Conservation (phyloP, 2,113 vertebrate species). For the Cinclus mexicanus region DNA sequence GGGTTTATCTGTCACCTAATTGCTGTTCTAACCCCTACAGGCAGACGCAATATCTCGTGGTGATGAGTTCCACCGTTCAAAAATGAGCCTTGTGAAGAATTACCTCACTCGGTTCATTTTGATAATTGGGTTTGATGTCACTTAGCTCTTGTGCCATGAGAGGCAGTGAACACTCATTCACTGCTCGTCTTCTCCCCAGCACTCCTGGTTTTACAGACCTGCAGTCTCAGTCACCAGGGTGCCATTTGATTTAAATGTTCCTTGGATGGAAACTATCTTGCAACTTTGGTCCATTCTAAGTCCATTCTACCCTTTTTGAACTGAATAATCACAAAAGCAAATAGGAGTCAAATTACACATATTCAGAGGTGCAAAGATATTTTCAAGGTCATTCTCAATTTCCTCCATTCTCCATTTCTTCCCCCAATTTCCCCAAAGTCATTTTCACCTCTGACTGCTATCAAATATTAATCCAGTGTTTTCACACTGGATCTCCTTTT, state of each 20-base stretch:
- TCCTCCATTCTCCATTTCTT: not conserved
- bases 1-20: not conserved
- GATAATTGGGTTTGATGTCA: not conserved
- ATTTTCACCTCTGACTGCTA: not conserved
- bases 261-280: not conserved
- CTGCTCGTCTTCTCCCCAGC: not conserved
- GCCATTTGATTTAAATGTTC: not conserved
- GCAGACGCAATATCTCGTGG: not conserved
- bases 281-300: not conserved
- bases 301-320: not conserved
- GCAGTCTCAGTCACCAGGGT: not conserved
- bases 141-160: not conserved
- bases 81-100: not conserved
- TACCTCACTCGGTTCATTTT: not conserved
- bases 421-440: not conserved
- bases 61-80: not conserved
- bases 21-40: not conserved
- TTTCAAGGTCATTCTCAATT: not conserved
- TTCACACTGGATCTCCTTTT: not conserved
- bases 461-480: not conserved
- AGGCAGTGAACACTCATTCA: not conserved
- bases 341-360: not conserved
- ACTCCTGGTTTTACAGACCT: not conserved
- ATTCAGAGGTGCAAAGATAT: not conserved
- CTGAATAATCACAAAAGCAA: not conserved